phyloP scores from a whole-genome alignment of 2,113 vertebrate species.

The Glaucidium brasilianum region DNA sequence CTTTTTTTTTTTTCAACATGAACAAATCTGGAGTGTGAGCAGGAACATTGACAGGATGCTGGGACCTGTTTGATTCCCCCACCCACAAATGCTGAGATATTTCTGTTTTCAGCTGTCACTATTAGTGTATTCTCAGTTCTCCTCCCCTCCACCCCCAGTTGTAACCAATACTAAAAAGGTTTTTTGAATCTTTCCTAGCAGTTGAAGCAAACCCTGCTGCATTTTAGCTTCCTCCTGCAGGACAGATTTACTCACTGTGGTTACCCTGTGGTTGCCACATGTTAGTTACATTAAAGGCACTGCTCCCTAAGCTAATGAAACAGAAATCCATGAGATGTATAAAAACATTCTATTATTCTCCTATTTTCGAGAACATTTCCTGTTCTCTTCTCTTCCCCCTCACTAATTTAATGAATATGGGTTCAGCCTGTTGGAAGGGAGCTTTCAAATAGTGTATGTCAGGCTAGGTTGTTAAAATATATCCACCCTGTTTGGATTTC shows the following conservation, averaged over 20 bases:
- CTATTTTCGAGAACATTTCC: not conserved
- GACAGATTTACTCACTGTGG: constrained; percentile 55
- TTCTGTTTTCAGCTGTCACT: constrained; percentile 45
- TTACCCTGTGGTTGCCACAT: constrained; percentile 46
- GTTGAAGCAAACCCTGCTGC: constrained; percentile 16
- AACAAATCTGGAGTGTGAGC: not conserved
- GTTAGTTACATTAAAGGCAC: constrained; percentile 37
- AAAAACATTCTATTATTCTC: not conserved
- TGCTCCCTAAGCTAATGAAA: constrained; percentile 23
- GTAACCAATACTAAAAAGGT: not conserved
- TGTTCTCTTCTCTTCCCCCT: not conserved
- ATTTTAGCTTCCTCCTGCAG: constrained; percentile 28
- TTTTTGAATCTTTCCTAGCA: not conserved
- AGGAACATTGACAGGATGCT: not conserved
- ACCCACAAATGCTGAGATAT: not conserved
- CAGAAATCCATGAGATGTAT: constrained; percentile 6
- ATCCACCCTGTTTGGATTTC: not conserved
- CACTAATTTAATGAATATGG: not conserved
- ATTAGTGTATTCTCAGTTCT: constrained; percentile 31
- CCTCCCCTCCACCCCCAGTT: not conserved
- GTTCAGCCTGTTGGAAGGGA: not conserved
- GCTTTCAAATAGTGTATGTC: not conserved
- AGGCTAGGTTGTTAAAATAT: not conserved
- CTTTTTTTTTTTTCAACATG: not conserved
- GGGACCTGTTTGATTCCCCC: not conserved